Conservation (phyloP, 2,888 invertebrate genomes). For the Synanthedon myopaeformis region DNA sequence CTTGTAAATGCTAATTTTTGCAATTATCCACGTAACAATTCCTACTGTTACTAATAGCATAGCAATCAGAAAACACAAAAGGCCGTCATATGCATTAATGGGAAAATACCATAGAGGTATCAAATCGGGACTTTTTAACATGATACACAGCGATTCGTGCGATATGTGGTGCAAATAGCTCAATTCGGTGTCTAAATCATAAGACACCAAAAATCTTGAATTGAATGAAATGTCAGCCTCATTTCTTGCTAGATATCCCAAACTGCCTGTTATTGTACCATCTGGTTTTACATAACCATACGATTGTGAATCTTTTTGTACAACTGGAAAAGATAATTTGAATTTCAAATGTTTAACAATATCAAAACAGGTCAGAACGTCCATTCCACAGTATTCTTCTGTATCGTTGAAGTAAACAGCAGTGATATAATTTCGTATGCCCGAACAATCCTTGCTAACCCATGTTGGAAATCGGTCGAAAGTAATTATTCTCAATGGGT, state of each 20-base stretch:
- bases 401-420: constrained; percentile 12
- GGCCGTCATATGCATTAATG: constrained; percentile 8
- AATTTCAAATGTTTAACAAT: constrained; percentile 24
- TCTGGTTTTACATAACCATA: constrained; percentile 19
- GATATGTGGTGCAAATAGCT: constrained; percentile 21
- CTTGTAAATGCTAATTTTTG: constrained; percentile 6
- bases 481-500: constrained; percentile 27
- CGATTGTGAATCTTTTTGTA: constrained; percentile 9
- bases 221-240: constrained; percentile 38
- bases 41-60: constrained; percentile 12
- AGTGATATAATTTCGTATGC: constrained; percentile 18
- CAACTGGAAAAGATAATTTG: constrained; percentile 13
- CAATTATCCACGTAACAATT: constrained; percentile 19
- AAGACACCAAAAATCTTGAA: constrained; percentile 32
- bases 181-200: constrained; percentile 13
- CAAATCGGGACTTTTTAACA: constrained; percentile 17
- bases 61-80: constrained; percentile 10
- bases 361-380: constrained; percentile 32
- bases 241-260: constrained; percentile 21
- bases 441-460: constrained; percentile 18
- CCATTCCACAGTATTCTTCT: constrained; percentile 29
- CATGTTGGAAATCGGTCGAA: constrained; percentile 35
- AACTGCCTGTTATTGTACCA: constrained; percentile 19
- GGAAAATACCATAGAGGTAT: constrained; percentile 31
- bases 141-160: constrained; percentile 25